Evolutionary conservation across 2,888 invertebrate species (phyloP).

Genomic region (Tenthredo scrophulariae): DNA sequence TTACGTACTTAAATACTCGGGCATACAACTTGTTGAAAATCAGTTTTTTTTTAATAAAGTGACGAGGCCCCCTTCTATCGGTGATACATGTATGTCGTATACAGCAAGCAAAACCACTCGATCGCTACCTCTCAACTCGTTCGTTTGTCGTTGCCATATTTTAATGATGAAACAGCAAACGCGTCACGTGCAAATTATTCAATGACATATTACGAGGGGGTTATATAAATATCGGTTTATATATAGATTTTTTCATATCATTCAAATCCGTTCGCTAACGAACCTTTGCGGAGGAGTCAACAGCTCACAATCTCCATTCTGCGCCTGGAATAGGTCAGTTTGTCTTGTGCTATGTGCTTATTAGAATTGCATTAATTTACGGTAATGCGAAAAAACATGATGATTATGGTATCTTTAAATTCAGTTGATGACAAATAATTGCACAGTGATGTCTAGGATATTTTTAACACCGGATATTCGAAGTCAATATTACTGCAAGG

Average conservation of each 20-base stretch:
- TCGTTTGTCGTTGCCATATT: conserved; percentile 11
- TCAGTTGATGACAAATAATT: neutral
- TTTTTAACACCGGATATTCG: conserved; percentile 31
- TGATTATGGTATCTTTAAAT: neutral
- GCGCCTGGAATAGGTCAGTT: conserved; percentile 28
- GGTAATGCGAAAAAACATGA: neutral
- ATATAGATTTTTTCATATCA: neutral
- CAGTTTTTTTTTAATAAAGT: neutral
- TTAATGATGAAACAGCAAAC: conserved; percentile 7
- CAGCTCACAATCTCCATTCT: neutral
- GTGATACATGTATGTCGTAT: neutral
- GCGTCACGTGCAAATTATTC: conserved; percentile 27
- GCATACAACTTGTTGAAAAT: neutral
- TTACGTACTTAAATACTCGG: neutral
- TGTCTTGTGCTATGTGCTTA: neutral
- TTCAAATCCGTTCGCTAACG: neutral
- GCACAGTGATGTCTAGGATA: neutral
- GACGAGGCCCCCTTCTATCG: neutral
- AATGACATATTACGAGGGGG: conserved; percentile 9
- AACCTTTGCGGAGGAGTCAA: neutral
- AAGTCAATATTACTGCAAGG: conserved; percentile 4
- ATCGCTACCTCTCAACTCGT: neutral
- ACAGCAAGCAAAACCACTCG: neutral
- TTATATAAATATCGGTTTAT: conserved; percentile 1
- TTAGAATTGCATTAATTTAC: neutral